Base-by-base conservation (phyloP, 2,888 invertebrate genomes). In the Chloroclysta siterata region DNA sequence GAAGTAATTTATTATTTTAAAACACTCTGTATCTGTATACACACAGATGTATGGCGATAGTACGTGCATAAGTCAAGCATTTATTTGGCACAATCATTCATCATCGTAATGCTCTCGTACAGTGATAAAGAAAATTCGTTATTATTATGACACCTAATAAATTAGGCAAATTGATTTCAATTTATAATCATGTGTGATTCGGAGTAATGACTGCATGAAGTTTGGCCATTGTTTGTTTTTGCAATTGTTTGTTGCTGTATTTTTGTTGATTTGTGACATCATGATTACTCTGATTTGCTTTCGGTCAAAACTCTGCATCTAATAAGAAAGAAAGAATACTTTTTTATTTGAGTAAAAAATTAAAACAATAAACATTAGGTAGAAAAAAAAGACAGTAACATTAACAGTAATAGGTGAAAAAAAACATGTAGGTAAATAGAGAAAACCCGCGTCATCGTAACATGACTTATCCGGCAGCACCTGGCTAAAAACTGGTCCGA, bases 91-190 rank as follows among this genome's bases (percentile, higher is more conserved):
- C 74, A 77, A 80, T 82, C 83, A 88, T 89, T 90, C 87, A 87
- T 89, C 88, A 88, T 80, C 76, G 82, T 85, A 81, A 79, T 84
- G 83, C 82, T 81, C 84, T 80, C 78, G 75, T 77, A 78, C 72
- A 70, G 70, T 75, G 87, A 88, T 87, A 88, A 83, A 78, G 75
- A 79, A 82, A 84, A 88, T 86, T 76, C 79, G 77, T 80, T 84
- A 75, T 83, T 89, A 84, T 80, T 84, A 75, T 84, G 89, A 84
- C 87, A 86, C 81, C 77, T 81, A 79, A 84, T 86, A 81, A 80
- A 85, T 87, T 84, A 80, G 74, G 73, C 76, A 77, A 81, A 82
- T 80, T 79, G 80, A 80, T 79, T 72, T 61, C 55, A 60, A 72
- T 70, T 64, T 63, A 59, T 64, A 2, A 67, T 65, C 65, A 65